Percentiles rank a stretch among this genome's conserved stretches.
Evolutionary conservation across 2,797 vertebrate species (phyloP).

Genomic region (Carcharodon carcharias): DNA sequence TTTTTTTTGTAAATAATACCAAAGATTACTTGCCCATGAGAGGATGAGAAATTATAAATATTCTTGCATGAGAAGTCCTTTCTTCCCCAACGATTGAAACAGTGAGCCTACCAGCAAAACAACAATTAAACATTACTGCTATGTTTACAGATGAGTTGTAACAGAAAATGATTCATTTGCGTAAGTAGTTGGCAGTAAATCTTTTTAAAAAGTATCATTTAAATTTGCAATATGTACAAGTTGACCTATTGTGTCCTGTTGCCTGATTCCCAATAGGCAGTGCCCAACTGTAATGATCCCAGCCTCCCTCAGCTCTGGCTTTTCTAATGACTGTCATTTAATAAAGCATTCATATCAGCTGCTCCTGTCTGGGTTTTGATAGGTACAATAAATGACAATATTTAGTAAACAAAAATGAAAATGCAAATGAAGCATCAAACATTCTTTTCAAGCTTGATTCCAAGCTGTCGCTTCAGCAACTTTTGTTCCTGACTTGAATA

Average conservation of each 20-base stretch:
- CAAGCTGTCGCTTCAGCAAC: conserved; percentile 58
- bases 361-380: conserved; percentile 48
- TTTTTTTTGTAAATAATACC: not conserved
- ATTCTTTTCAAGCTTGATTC: not conserved
- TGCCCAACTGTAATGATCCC: conserved; percentile 36
- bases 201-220: conserved; percentile 41
- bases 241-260: conserved; percentile 41
- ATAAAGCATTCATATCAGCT: conserved; percentile 49
- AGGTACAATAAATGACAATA: conserved; percentile 53
- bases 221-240: conserved; percentile 48
- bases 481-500: conserved; percentile 49
- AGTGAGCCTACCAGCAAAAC: conserved; percentile 49
- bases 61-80: conserved; percentile 47
- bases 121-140: conserved; percentile 47
- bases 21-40: conserved; percentile 37
- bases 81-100: conserved; percentile 51
- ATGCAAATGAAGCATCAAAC: conserved; percentile 61
- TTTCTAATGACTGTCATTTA: conserved; percentile 48
- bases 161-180: conserved; percentile 60
- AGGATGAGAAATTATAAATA: conserved; percentile 48
- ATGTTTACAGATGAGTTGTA: conserved; percentile 55
- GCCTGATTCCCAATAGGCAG: conserved; percentile 39
- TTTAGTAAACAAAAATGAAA: conserved; percentile 75
- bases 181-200: conserved; percentile 64
- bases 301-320: conserved; percentile 40